Evolutionary conservation across 2,797 vertebrate species (phyloP).

Genomic region (Avahi laniger): DNA sequence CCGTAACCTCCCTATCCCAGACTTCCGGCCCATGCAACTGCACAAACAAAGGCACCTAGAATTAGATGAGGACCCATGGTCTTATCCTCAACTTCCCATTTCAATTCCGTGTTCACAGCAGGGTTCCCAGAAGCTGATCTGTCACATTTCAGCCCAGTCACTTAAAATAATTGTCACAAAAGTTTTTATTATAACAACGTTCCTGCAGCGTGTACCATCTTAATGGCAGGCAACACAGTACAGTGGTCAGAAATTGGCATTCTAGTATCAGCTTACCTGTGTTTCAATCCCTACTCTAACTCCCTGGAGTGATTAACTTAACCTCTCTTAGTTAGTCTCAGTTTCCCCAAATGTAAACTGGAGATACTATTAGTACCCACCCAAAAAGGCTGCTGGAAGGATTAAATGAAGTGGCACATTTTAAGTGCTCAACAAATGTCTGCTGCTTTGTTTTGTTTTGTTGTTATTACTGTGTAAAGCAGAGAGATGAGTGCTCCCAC

Average conservation of each 20-base stretch:
- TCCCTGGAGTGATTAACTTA: not conserved
- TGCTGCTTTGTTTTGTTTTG: not conserved
- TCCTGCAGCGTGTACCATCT: not conserved
- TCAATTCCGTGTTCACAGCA: not conserved
- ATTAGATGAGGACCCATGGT: not conserved
- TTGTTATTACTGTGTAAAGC: not conserved
- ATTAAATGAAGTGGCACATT: not conserved
- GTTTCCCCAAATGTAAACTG: not conserved
- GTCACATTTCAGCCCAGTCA: not conserved
- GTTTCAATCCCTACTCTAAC: not conserved
- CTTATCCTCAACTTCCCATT: not conserved
- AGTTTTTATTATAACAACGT: not conserved
- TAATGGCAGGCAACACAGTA: not conserved
- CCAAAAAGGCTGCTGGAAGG: not conserved
- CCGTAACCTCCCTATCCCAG: not conserved
- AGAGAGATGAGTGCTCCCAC: not conserved
- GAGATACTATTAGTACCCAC: not conserved
- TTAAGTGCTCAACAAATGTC: not conserved
- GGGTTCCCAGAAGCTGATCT: not conserved
- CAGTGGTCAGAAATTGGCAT: not conserved
- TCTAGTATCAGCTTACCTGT: not conserved
- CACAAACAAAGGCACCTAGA: not conserved
- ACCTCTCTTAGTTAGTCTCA: not conserved
- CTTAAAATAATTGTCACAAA: constrained; percentile 8
- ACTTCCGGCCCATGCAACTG: not conserved